Evolutionary conservation across 2,797 vertebrate genomes (phyloP).

Genomic region (Poecilia velifera): DNA sequence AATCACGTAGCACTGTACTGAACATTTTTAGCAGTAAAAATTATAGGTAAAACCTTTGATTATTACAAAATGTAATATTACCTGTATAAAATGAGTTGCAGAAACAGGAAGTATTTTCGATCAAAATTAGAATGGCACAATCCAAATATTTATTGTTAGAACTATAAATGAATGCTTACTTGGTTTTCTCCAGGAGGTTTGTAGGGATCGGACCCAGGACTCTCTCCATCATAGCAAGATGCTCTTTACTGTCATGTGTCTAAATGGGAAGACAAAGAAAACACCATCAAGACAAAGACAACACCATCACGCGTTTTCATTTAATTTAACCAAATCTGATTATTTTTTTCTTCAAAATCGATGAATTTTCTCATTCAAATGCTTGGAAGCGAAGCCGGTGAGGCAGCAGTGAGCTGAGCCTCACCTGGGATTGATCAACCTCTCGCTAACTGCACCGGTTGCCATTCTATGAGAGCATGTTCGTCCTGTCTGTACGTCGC

Average conservation of each 20-base stretch:
- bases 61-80: background rate
- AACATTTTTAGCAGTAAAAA: background rate
- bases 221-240: constrained; percentile 98
- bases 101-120: background rate
- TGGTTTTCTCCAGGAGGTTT: constrained; percentile 87
- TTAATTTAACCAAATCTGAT: too few relatives aligned
- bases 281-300: background rate
- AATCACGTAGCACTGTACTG: background rate
- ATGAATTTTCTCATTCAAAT: too few relatives aligned
- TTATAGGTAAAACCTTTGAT: background rate
- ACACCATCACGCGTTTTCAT: too few relatives aligned
- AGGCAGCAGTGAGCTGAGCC: too few relatives aligned
- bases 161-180: constrained; percentile 63
- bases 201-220: constrained; percentile 88
- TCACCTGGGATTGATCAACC: too few relatives aligned
- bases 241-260: constrained; percentile 92
- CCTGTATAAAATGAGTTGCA: background rate
- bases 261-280: constrained; percentile 46
- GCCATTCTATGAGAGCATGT: too few relatives aligned
- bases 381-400: too few relatives aligned
- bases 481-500: too few relatives aligned
- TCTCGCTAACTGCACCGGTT: too few relatives aligned
- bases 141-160: background rate
- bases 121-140: background rate
- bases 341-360: too few relatives aligned